A percentile compares a stretch with the other conserved stretches of the same genome.
Evolutionary conservation across 2,797 vertebrate species (phyloP).

Genomic region (Poeciliopsis presidionis): DNA sequence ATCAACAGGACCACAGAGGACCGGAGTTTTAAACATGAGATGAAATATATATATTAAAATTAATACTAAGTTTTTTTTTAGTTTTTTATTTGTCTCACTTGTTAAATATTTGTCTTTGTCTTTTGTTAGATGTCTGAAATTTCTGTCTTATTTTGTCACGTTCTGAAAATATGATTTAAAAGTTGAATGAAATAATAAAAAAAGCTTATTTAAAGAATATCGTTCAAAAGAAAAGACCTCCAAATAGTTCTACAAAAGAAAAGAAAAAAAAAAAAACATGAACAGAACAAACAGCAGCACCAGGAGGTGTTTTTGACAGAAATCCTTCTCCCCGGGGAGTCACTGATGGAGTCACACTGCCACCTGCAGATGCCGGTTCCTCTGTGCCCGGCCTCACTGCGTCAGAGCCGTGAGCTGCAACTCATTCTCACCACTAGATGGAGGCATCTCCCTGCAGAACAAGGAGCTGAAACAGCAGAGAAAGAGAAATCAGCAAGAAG

Average conservation of each 20-base stretch:
- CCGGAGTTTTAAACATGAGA: too few relatives aligned
- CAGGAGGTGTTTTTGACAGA: neutral
- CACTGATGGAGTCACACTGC: constrained; percentile 46
- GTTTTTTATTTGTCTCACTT: neutral
- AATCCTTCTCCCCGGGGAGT: neutral
- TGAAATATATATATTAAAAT: too few relatives aligned
- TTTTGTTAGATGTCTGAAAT: neutral
- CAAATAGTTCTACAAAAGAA: neutral
- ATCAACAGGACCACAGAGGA: too few relatives aligned
- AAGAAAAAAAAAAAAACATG: neutral
- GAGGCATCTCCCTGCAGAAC: constrained; percentile 35
- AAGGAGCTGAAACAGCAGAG: neutral
- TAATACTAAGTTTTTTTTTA: neutral
- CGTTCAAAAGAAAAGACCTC: neutral
- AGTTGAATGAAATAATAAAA: neutral
- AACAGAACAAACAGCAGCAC: neutral
- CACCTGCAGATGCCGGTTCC: constrained; percentile 38
- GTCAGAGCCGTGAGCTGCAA: neutral
- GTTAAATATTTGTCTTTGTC: neutral
- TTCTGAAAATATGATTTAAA: neutral
- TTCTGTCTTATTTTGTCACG: neutral
- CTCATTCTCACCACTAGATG: constrained; percentile 46
- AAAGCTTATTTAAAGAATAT: neutral
- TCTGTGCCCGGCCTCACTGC: neutral
- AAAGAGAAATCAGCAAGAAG: neutral